Conservation (phyloP, 2,797 vertebrate genomes). For the Lycodopsis pacificus region DNA sequence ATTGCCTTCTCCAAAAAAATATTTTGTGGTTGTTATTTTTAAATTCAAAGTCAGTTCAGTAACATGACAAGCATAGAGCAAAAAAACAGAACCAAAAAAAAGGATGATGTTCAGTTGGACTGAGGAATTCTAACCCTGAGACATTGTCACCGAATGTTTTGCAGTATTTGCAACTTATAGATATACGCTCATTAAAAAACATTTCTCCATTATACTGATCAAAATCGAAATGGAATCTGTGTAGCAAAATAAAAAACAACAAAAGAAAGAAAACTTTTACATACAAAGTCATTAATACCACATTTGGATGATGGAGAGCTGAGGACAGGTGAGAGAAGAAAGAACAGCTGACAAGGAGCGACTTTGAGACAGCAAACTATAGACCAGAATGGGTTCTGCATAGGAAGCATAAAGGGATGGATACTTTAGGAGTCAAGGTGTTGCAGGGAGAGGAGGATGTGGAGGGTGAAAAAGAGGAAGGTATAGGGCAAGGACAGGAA, state of each 20-base stretch:
- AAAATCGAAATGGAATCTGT: neutral
- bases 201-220: neutral
- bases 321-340: neutral
- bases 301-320: neutral
- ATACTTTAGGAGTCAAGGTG: slow-evolving; percentile 11
- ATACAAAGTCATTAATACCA: neutral
- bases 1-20: neutral
- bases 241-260: neutral
- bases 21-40: neutral
- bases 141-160: neutral
- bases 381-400: neutral
- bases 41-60: slow-evolving; percentile 1
- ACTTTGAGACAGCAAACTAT: neutral
- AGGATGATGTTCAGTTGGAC: neutral
- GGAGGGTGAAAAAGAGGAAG: slow-evolving; percentile 48
- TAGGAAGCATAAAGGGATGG: neutral
- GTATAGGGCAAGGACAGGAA: slow-evolving; percentile 54
- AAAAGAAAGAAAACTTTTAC: neutral
- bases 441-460: slow-evolving; percentile 26
- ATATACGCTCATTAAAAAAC: neutral
- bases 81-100: neutral
- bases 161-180: neutral
- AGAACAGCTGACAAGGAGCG: neutral
- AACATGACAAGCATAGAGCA: neutral
- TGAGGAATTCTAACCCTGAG: neutral